A percentile compares a stretch with the other conserved stretches of the same genome.
Evolutionary conservation across 1,140 invertebrate genomes (phyloP).

Genomic region (Drosophila quadrilineata): DNA sequence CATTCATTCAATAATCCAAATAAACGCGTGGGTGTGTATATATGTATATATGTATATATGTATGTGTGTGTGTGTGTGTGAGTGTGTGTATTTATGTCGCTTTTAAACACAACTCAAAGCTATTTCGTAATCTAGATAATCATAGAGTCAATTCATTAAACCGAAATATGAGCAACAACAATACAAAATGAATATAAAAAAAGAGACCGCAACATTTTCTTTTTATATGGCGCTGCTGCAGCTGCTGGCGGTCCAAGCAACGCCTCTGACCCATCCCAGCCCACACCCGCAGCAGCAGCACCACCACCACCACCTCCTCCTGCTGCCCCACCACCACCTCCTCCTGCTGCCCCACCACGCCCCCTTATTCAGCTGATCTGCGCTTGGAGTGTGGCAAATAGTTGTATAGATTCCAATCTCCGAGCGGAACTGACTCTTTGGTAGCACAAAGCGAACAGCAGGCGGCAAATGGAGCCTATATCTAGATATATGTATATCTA

Average conservation of each 20-base stretch:
- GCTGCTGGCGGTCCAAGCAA: constrained; percentile 44
- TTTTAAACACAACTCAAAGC: constrained; percentile 49
- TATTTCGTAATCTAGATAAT: constrained; percentile 72
- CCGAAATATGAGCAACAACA: constrained; percentile 65
- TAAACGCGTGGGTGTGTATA: constrained; percentile 5
- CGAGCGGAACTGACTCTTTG: constrained; percentile 39
- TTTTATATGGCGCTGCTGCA: constrained; percentile 30
- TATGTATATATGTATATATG: too few species aligned
- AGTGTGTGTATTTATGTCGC: constrained; percentile 25
- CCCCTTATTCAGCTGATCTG: neutral
- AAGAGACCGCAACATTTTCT: constrained; percentile 44
- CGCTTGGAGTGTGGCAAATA: constrained; percentile 58
- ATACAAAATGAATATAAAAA: constrained; percentile 33
- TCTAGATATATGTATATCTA: constrained; percentile 19
- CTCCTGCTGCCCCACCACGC: neutral
- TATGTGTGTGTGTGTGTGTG: constrained; percentile 10
- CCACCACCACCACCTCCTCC: neutral
- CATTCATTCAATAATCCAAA: constrained; percentile 28
- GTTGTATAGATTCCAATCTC: constrained; percentile 69
- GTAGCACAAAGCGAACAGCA: constrained; percentile 68
- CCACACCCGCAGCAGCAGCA: neutral
- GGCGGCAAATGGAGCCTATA: constrained; percentile 51
- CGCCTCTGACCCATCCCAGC: too few species aligned
- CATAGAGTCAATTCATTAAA: constrained; percentile 73
- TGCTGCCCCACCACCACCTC: neutral